phyloP scores from a whole-genome alignment of 1,140 invertebrate species.

The Dryas iulia region DNA sequence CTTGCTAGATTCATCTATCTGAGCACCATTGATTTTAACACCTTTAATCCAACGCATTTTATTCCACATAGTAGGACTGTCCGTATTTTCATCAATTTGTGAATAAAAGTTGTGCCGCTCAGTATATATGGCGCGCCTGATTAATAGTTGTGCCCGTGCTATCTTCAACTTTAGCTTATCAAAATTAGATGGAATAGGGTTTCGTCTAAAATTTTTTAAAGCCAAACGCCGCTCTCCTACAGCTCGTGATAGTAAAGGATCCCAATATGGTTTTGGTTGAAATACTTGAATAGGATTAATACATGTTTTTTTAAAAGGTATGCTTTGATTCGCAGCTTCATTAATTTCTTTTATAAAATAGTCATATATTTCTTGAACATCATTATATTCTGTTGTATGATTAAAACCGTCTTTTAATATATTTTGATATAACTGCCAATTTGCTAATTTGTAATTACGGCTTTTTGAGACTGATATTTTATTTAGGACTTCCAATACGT shows the following conservation, averaged over 20 bases:
- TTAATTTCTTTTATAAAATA: not conserved
- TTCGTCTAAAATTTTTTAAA: conserved; percentile 33
- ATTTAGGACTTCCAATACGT: not conserved
- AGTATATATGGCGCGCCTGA: too few relatives aligned
- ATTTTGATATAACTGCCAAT: conserved; percentile 34
- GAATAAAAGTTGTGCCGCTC: too few relatives aligned
- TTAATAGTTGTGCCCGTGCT: not conserved
- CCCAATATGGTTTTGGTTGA: conserved; percentile 43
- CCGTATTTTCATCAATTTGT: too few relatives aligned
- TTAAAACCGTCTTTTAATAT: not conserved
- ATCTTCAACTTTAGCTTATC: conserved; percentile 20
- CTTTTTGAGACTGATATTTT: conserved; percentile 3
- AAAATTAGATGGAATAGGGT: conserved; percentile 44
- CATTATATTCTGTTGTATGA: not conserved
- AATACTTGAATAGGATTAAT: conserved; percentile 27
- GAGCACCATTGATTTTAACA: too few relatives aligned
- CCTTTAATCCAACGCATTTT: too few relatives aligned
- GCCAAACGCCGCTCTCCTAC: conserved; percentile 41
- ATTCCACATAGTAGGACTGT: too few relatives aligned
- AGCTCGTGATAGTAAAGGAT: conserved; percentile 27
- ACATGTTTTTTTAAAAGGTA: not conserved
- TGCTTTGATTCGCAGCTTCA: not conserved
- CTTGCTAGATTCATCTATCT: too few relatives aligned
- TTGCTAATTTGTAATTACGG: conserved; percentile 33
- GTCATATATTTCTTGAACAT: not conserved